Conservation (phyloP, 2,888 invertebrate species). For the Pasiphila rectangulata region DNA sequence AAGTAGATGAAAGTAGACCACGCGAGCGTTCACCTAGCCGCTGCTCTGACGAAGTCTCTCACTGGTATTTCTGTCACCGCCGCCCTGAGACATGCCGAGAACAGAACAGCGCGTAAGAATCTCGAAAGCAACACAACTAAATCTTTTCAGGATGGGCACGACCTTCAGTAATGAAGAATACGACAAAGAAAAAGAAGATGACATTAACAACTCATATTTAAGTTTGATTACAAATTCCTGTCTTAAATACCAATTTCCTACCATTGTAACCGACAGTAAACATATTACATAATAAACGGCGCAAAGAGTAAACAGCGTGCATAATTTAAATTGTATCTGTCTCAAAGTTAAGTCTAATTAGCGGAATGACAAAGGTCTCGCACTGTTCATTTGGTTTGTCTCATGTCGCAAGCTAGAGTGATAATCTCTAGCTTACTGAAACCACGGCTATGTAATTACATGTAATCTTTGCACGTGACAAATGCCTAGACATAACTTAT, state of each 20-base stretch:
- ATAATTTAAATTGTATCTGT: slow-evolving; percentile 34
- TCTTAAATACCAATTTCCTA: not conserved
- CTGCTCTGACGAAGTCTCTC: too few relatives aligned
- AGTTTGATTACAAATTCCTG: not conserved
- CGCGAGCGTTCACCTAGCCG: too few relatives aligned
- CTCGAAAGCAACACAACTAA: too few relatives aligned
- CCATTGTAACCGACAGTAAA: slow-evolving; percentile 6
- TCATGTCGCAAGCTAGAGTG: slow-evolving; percentile 18
- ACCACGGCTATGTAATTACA: slow-evolving; percentile 5
- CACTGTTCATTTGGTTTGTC: slow-evolving; percentile 20
- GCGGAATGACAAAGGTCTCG: slow-evolving; percentile 36
- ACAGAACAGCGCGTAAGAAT: too few relatives aligned
- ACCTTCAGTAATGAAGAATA: too few relatives aligned
- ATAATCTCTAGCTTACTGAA: slow-evolving; percentile 12
- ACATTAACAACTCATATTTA: too few relatives aligned
- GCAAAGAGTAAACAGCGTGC: slow-evolving; percentile 16
- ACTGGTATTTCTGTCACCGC: too few relatives aligned
- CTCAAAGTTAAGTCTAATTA: slow-evolving; percentile 38
- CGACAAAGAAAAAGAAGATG: too few relatives aligned
- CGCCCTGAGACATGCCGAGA: too few relatives aligned
- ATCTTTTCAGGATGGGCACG: too few relatives aligned
- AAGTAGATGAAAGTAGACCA: too few relatives aligned
- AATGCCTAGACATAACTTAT: too few relatives aligned
- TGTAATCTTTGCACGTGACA: not conserved
- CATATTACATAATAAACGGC: slow-evolving; percentile 8